Evolutionary conservation across 64 coral and sea anemone species (phyloP).

Genomic region (Porites lutea): DNA sequence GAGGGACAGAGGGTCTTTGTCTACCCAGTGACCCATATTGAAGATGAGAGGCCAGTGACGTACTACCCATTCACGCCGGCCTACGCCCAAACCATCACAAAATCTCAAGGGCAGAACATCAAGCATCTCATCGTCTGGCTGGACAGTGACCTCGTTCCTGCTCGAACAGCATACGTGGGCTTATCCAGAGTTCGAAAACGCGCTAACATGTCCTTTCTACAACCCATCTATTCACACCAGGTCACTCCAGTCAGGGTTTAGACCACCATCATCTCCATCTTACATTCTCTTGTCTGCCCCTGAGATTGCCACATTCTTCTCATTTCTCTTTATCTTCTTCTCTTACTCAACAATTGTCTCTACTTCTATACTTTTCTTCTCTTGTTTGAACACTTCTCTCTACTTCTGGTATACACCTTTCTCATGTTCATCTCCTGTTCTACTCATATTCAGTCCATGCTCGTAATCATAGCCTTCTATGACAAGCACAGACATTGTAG

Average conservation of each 20-base stretch:
- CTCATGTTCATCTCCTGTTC: too few relatives aligned
- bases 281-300: neutral
- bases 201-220: neutral
- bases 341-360: too few relatives aligned
- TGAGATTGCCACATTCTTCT: too few relatives aligned
- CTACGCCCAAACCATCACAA: slow-evolving; percentile 45
- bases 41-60: neutral
- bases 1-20: neutral
- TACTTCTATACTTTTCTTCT: too few relatives aligned
- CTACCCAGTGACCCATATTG: neutral
- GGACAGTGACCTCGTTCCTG: neutral
- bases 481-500: too few relatives aligned
- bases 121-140: neutral
- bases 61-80: neutral
- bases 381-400: too few relatives aligned
- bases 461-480: too few relatives aligned
- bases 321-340: too few relatives aligned
- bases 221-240: neutral
- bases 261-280: too few relatives aligned
- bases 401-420: too few relatives aligned
- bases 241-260: neutral
- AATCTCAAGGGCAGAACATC: slow-evolving; percentile 39
- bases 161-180: slow-evolving; percentile 3
- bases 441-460: too few relatives aligned
- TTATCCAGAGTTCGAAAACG: neutral